A percentile compares a stretch with the other conserved stretches of the same genome.
Evolutionary conservation across 1,140 invertebrate species (phyloP).

Genomic region (Drosophila grimshawi): DNA sequence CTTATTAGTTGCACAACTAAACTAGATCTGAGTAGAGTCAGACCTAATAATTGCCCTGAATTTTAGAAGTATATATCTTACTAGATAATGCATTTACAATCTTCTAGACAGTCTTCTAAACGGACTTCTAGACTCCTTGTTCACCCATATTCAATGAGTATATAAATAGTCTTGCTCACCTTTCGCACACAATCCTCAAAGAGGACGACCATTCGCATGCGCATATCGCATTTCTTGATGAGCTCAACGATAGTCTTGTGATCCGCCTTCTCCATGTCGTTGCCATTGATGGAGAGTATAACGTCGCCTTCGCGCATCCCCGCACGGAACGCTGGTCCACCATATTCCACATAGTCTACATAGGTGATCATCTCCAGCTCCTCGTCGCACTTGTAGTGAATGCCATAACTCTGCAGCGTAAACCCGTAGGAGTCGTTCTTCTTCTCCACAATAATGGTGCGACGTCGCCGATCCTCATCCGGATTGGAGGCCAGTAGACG

Average conservation of each 20-base stretch:
- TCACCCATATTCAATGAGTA: background rate
- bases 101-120: too few relatives aligned
- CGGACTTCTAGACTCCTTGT: too few relatives aligned
- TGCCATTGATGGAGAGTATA: constrained; percentile 96
- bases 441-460: constrained; percentile 96
- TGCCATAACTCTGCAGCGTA: constrained; percentile 97
- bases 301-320: constrained; percentile 98
- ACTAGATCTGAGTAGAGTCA: too few relatives aligned
- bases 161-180: constrained; percentile 79
- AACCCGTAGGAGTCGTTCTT: constrained; percentile 96
- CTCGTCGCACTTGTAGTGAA: constrained; percentile 95
- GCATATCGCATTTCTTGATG: constrained; percentile 94
- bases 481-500: constrained; percentile 89
- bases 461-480: constrained; percentile 92
- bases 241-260: constrained; percentile 95
- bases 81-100: too few relatives aligned
- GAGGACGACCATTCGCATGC: constrained; percentile 97
- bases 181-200: constrained; percentile 98
- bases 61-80: too few relatives aligned
- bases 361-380: constrained; percentile 96
- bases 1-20: too few relatives aligned
- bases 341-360: constrained; percentile 97
- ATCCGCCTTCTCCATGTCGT: constrained; percentile 95
- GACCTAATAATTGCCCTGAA: too few relatives aligned
- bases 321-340: constrained; percentile 94